Evolutionary conservation across 35 echinoderm and acorn worm genomes (phyloP).

Genomic region (Apostichopus japonicus): DNA sequence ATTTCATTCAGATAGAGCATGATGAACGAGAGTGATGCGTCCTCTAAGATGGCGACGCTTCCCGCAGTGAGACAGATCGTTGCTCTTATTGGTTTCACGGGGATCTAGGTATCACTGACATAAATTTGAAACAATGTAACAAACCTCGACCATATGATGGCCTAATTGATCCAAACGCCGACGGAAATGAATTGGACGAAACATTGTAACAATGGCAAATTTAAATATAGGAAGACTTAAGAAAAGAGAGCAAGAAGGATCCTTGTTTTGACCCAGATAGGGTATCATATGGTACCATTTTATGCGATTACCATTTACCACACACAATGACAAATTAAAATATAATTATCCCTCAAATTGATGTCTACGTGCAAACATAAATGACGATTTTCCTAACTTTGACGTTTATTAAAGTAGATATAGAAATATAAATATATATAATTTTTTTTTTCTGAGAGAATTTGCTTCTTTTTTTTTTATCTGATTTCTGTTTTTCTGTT

Average conservation of each 20-base stretch:
- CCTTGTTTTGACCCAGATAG: conserved; percentile 27
- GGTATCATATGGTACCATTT: conserved; percentile 38
- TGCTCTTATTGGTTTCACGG: background rate
- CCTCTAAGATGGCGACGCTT: conserved; percentile 29
- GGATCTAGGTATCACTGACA: background rate
- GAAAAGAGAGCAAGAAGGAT: background rate
- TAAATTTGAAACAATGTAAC: conserved; percentile 33
- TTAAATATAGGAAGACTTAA: background rate
- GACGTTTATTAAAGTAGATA: no score
- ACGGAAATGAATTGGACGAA: background rate
- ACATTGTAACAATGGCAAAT: background rate
- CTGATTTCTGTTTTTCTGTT: no score
- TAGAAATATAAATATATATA: no score
- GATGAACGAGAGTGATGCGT: background rate
- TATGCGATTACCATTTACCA: background rate
- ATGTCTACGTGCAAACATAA: no score
- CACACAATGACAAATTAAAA: conserved; percentile 47
- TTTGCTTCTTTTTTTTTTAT: no score
- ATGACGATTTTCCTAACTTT: no score
- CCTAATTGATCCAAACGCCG: conserved; percentile 6
- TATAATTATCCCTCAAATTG: background rate
- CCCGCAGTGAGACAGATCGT: conserved; percentile 13
- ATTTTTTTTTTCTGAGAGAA: no score
- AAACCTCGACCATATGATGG: background rate
- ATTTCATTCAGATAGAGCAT: background rate